A percentile compares a stretch with the other conserved stretches of the same genome.
Evolutionary conservation across 2,797 vertebrate genomes (phyloP).

Genomic region (Silurus aristotelis): DNA sequence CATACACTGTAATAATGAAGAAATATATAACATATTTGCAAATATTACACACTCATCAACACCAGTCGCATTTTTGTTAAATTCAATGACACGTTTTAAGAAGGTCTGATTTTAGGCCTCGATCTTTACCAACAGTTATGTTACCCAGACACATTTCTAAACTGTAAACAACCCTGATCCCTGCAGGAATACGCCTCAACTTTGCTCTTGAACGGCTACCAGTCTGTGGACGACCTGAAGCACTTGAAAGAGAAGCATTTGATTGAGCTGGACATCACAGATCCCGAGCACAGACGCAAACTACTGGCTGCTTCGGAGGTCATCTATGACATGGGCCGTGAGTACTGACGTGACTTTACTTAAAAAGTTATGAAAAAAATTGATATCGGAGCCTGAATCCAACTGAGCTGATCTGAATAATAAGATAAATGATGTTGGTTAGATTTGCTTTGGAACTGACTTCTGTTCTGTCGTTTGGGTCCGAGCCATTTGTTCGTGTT

Average conservation of each 20-base stretch:
- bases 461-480: slow-evolving; percentile 51
- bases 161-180: neutral
- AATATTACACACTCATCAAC: neutral
- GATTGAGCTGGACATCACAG: slow-evolving; percentile 89
- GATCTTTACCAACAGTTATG: neutral
- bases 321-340: slow-evolving; percentile 83
- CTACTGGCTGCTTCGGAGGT: slow-evolving; percentile 85
- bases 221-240: slow-evolving; percentile 89
- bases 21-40: neutral
- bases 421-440: neutral
- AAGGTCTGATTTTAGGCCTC: neutral
- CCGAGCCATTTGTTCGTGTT: slow-evolving; percentile 21
- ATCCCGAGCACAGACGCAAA: slow-evolving; percentile 84
- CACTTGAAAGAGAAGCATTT: slow-evolving; percentile 91
- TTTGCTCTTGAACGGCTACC: slow-evolving; percentile 91
- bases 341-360: slow-evolving; percentile 59
- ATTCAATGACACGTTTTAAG: neutral
- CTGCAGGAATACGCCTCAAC: slow-evolving; percentile 87
- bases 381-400: neutral
- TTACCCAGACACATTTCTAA: neutral
- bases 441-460: neutral
- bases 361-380: neutral
- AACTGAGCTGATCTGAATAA: neutral
- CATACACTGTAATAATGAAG: too few species aligned
- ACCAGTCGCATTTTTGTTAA: neutral